Evolutionary conservation across 2,888 invertebrate species (phyloP).

Genomic region (Limulus polyphemus): DNA sequence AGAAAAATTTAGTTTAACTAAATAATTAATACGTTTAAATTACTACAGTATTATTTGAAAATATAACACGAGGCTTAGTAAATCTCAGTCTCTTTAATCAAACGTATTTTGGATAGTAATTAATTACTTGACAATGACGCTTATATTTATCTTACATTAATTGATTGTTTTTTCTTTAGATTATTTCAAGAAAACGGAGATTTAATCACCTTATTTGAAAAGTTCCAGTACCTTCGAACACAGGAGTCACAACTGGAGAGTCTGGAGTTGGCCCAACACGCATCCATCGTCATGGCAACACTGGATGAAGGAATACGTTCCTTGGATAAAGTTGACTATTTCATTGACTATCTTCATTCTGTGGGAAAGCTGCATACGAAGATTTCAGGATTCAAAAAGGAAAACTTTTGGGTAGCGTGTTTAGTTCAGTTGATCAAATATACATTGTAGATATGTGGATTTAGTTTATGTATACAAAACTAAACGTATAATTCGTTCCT

Average conservation of each 20-base stretch:
- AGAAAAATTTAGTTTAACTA: no score
- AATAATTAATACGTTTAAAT: no score
- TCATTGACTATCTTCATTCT: slow-evolving; percentile 66
- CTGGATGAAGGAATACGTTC: slow-evolving; percentile 77
- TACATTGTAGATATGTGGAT: no score
- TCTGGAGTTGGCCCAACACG: slow-evolving; percentile 71
- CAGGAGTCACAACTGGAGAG: slow-evolving; percentile 42
- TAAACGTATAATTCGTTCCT: no score
- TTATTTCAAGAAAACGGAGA: slow-evolving; percentile 75
- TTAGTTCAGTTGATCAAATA: no score
- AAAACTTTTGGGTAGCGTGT: slow-evolving; percentile 65
- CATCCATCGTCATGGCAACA: slow-evolving; percentile 75
- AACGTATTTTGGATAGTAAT: no score
- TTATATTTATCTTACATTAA: no score
- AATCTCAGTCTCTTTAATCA: no score
- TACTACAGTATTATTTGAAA: no score
- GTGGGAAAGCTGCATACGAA: slow-evolving; percentile 68
- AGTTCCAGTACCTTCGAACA: slow-evolving; percentile 35
- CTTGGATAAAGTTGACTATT: slow-evolving; percentile 69
- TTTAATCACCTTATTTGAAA: slow-evolving; percentile 61
- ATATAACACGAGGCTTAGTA: no score
- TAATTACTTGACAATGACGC: no score
- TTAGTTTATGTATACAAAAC: no score
- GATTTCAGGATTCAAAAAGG: slow-evolving; percentile 71
- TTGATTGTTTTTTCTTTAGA: slow-evolving; percentile 43